phyloP scores from a whole-genome alignment of 2,888 invertebrate species.

The Palloptera scutellata region DNA sequence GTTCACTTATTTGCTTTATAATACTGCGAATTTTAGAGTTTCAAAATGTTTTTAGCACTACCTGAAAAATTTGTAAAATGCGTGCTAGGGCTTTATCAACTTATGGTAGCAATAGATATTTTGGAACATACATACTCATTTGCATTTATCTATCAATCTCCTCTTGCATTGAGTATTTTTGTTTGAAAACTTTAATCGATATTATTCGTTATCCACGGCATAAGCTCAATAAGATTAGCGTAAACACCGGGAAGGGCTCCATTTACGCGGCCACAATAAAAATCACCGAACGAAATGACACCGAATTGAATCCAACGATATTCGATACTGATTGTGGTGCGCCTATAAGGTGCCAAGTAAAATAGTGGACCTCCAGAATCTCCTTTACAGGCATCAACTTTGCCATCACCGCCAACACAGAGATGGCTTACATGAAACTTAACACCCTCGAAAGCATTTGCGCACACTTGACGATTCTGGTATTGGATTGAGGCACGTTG shows the following conservation, averaged over 20 bases:
- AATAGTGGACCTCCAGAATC: slow-evolving; percentile 57
- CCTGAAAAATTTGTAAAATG: too few species aligned
- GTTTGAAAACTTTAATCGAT: neutral
- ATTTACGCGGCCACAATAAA: slow-evolving; percentile 64
- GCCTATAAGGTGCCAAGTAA: slow-evolving; percentile 35
- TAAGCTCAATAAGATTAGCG: slow-evolving; percentile 65
- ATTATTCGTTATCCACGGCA: slow-evolving; percentile 51
- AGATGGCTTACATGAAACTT: slow-evolving; percentile 35
- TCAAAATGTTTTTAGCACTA: too few species aligned
- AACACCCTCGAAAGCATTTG: slow-evolving; percentile 34
- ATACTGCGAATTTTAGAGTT: too few species aligned
- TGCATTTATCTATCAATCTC: too few species aligned
- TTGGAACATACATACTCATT: too few species aligned
- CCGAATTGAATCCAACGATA: slow-evolving; percentile 64
- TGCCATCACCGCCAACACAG: slow-evolving; percentile 55
- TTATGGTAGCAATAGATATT: too few species aligned
- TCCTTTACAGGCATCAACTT: slow-evolving; percentile 55
- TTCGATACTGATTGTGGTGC: slow-evolving; percentile 25
- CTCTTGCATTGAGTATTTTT: too few species aligned
- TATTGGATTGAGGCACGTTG: slow-evolving; percentile 49
- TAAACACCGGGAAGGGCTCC: slow-evolving; percentile 67
- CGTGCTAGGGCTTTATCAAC: too few species aligned
- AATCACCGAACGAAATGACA: slow-evolving; percentile 71
- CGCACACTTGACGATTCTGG: slow-evolving; percentile 39
- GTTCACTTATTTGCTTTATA: too few species aligned